These are phyloP conservation scores for Trichogramma pretiosum DNA, from an alignment of 1,140 invertebrate species.

Conservation along the genomic window DNA sequence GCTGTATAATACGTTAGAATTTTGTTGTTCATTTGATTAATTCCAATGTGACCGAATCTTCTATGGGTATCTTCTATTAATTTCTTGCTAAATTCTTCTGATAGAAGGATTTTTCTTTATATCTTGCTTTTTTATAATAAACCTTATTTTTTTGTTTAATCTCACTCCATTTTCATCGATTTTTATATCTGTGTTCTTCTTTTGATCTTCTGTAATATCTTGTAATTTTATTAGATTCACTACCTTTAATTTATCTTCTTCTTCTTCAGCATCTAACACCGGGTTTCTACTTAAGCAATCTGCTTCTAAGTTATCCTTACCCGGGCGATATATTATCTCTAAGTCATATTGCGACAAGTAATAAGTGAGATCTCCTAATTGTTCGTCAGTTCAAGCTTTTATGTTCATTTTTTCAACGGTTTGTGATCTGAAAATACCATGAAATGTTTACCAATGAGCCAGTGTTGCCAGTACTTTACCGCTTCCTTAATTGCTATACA, in stretches of 20 bases:
- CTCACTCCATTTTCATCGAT: constrained; percentile 16
- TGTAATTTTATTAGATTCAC: background rate
- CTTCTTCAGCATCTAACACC: background rate
- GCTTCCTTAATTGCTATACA: background rate
- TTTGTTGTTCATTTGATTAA: constrained; percentile 13
- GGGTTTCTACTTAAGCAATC: background rate
- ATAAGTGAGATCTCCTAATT: background rate
- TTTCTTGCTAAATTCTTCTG: constrained; percentile 1
- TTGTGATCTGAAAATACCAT: constrained; percentile 14
- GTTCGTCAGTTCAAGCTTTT: constrained; percentile 1
- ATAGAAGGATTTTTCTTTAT: background rate
- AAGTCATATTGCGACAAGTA: constrained; percentile 1
- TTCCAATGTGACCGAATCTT: background rate
- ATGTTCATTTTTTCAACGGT: constrained; percentile 17
- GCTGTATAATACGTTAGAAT: constrained; percentile 13
- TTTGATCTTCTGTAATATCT: background rate
- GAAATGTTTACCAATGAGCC: constrained; percentile 9
- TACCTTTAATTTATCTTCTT: background rate
- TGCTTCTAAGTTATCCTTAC: background rate
- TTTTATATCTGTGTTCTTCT: background rate
- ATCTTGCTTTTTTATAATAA: background rate
- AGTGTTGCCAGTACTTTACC: background rate
- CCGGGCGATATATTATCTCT: constrained; percentile 2
- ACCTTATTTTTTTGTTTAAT: constrained; percentile 16
- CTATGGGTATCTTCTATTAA: constrained; percentile 11